A percentile compares a stretch with the other conserved stretches of the same genome.
Conservation (phyloP, 64 coral and sea anemone species). For the Stylophora pistillata region DNA sequence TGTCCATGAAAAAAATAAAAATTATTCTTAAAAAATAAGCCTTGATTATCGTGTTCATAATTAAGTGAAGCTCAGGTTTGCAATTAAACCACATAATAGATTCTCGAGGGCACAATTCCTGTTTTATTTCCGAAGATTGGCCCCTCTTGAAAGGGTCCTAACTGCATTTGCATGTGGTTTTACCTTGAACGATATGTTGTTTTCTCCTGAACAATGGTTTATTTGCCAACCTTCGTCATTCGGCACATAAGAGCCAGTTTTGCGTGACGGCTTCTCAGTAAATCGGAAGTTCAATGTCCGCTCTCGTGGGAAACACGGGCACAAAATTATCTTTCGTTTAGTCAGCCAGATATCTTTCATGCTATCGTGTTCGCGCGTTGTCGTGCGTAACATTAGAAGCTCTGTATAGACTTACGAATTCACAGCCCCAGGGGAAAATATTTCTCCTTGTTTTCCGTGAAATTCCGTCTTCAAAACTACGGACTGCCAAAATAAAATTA, state of each 20-base stretch:
- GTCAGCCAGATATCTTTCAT: background rate
- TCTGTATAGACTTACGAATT: background rate
- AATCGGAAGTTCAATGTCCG: constrained; percentile 19
- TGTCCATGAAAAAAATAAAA: no score
- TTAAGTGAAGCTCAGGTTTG: background rate
- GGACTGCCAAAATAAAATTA: background rate
- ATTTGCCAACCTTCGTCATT: background rate
- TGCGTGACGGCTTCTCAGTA: background rate
- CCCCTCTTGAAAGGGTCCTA: background rate
- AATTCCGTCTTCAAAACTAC: background rate
- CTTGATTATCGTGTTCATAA: no score
- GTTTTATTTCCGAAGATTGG: background rate
- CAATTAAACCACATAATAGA: background rate
- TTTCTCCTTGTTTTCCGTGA: background rate
- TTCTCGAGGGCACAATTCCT: background rate
- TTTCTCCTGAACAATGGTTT: background rate
- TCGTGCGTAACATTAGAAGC: background rate
- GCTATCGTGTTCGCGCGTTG: background rate
- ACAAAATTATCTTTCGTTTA: background rate
- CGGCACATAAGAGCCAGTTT: background rate
- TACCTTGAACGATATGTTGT: background rate
- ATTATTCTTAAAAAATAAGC: no score
- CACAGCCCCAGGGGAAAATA: background rate
- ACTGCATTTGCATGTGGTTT: background rate
- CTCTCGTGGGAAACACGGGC: background rate